Evolutionary conservation across 2,797 vertebrate species (phyloP).

Genomic region (Pitangus sulphuratus): DNA sequence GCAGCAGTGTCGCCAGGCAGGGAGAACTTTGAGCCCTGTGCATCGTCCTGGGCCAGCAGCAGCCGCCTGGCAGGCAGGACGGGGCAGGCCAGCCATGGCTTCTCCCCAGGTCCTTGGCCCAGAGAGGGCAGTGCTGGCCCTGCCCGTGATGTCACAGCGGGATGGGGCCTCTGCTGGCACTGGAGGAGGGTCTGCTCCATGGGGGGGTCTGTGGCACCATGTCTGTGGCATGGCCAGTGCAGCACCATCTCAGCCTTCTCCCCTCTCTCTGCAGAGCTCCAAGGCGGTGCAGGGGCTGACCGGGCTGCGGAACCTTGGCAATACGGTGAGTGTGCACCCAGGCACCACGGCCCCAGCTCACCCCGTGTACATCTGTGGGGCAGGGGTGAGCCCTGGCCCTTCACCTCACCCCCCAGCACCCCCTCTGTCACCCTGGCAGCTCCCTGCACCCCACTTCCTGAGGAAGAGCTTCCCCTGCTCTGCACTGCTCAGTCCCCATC

Average conservation of each 20-base stretch:
- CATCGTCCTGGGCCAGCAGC: not conserved
- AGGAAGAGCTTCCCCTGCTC: not conserved
- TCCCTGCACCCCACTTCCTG: rapidly evolving
- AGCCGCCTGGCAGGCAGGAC: not conserved
- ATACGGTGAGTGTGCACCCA: constrained; percentile 86
- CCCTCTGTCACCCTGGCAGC: rapidly evolving
- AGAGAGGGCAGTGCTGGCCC: not conserved
- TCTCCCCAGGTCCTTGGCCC: not conserved
- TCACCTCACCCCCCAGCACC: rapidly evolving
- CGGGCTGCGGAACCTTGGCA: constrained; percentile 95
- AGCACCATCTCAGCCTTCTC: not conserved
- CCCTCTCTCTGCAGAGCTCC: constrained; percentile 85
- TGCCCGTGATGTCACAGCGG: not conserved
- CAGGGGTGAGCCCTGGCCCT: not conserved
- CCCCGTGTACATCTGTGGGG: rapidly evolving
- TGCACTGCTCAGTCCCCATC: not conserved
- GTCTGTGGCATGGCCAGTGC: not conserved
- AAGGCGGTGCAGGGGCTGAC: constrained; percentile 92
- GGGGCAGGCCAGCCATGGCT: not conserved
- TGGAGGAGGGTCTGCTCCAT: not conserved
- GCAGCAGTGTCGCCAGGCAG: not conserved
- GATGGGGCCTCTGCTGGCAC: not conserved
- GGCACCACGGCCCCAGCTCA: not conserved
- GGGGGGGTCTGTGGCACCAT: not conserved
- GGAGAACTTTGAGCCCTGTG: not conserved